These are phyloP conservation scores for Cremastinae sp. DNA, from an alignment of 2,888 invertebrate species.

Conservation along the genomic window DNA sequence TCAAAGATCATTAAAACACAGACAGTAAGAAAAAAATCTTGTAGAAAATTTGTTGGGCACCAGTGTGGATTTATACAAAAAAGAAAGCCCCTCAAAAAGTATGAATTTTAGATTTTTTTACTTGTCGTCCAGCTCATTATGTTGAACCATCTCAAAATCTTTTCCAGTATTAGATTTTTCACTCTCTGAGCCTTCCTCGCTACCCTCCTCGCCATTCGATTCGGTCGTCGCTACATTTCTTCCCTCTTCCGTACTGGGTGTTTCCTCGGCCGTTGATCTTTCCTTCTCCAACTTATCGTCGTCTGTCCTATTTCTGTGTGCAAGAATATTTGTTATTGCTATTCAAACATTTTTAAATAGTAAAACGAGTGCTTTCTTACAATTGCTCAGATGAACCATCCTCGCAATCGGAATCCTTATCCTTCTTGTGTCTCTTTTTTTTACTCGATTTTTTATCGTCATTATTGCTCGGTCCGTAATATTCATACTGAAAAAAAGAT, in stretches of 20 bases:
- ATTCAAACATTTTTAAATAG: neutral
- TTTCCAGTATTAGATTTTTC: constrained; percentile 92
- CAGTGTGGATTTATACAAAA: neutral
- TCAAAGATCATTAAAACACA: neutral
- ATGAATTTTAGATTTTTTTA: constrained; percentile 48
- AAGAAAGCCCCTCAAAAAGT: constrained; percentile 9
- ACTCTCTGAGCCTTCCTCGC: constrained; percentile 85
- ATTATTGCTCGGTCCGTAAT: constrained; percentile 84
- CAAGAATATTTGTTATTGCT: neutral
- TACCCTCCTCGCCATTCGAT: constrained; percentile 73
- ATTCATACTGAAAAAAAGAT: constrained; percentile 86
- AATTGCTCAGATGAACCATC: constrained; percentile 82
- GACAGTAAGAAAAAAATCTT: neutral
- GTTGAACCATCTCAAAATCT: constrained; percentile 94
- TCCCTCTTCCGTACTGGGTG: constrained; percentile 35
- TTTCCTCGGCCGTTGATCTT: constrained; percentile 32
- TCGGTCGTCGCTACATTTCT: constrained; percentile 56
- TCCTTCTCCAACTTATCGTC: constrained; percentile 62
- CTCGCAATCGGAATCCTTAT: constrained; percentile 91
- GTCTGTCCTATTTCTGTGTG: constrained; percentile 63
- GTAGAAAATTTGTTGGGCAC: neutral
- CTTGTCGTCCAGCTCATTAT: constrained; percentile 74
- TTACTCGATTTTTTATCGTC: constrained; percentile 83
- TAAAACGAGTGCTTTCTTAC: constrained; percentile 59
- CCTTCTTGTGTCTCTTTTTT: constrained; percentile 89